Evolutionary conservation across 1,140 invertebrate species (phyloP).

Genomic region (Hydropsyche tenuis): DNA sequence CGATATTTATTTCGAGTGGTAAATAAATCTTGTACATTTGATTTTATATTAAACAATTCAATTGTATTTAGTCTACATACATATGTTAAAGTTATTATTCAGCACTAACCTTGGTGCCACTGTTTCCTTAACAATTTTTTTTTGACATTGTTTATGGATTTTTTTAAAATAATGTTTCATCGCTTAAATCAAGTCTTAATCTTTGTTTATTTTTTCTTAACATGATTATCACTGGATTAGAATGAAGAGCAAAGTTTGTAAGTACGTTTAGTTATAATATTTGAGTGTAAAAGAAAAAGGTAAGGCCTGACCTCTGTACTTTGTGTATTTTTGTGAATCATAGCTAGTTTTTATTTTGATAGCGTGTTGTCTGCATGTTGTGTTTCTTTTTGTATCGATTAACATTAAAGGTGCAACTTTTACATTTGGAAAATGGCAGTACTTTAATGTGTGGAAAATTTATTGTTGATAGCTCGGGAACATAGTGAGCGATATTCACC

Average conservation of each 20-base stretch:
- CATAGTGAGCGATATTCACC: conserved; percentile 86
- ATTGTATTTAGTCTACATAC: no score
- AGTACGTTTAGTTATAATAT: background rate
- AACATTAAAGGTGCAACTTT: conserved; percentile 32
- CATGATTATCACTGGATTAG: conserved; percentile 10
- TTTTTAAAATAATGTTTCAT: conserved; percentile 6
- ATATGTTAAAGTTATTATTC: background rate
- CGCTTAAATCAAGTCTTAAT: background rate
- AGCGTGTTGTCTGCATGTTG: conserved; percentile 42
- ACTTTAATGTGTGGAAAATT: conserved; percentile 3
- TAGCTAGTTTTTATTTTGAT: conserved; percentile 30
- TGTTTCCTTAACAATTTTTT: conserved; percentile 4
- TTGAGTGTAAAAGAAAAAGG: background rate
- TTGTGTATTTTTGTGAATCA: conserved; percentile 15
- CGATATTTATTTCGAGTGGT: no score
- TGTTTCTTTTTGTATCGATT: conserved; percentile 38
- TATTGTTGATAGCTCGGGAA: conserved; percentile 59
- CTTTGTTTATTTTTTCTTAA: conserved; percentile 4
- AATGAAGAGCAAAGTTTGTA: background rate
- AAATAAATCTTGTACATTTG: no score
- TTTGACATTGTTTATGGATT: background rate
- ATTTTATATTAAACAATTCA: no score
- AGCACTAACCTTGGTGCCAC: conserved; percentile 9
- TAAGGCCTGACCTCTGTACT: background rate
- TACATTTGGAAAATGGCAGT: background rate